Base-by-base conservation (phyloP, 2,797 vertebrate species). In the Euthynnus affinis region DNA sequence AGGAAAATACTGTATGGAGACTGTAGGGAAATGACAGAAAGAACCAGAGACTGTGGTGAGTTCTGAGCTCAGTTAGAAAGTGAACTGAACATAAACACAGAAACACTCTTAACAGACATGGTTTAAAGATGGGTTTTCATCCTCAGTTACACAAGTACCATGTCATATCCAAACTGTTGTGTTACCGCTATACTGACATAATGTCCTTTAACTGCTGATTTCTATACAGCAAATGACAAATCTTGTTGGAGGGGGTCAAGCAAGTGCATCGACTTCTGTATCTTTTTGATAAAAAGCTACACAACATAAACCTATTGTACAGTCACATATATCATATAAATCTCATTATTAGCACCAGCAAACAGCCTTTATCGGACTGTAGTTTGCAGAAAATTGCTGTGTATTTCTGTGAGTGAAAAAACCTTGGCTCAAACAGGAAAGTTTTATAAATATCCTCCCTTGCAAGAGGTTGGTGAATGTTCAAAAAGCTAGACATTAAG, bases 401-500 rank as follows among this genome's bases (percentile, higher is more conserved):
- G 6, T 23, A 69, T 51, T 42, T 71, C 34, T 74, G 22, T 63
- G 22, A 27, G 18, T 69, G 37, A 77, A 32, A 49, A 71, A 72
- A 55, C 8, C n/a, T 68, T 1, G 25, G 10, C 49, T 55, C 69
- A 18, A 52, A 63, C 17, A 2, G 22, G 42, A 27, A 71, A 5
- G 0, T 32, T 56, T 32, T 32, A 27, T 66, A 23, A 73, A 64
- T 42, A 53, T 63, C 25, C 9, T 67, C 51, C 14, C 8, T 34
- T 53, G 18, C 18, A 58, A 58, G 44, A 52, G 52, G 20, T 22
- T 71, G 6, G 40, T 25, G 22, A 37, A 68, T 18, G 52, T 44
- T 55, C 48, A 78, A 22, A 75, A 61, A 73, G 42, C 40, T 62
- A 53, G 49, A 66, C 44, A 66, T 66, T 34, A 62, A 77, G 18